phyloP scores from a whole-genome alignment of 2,888 invertebrate species.

The Formica aserva region DNA sequence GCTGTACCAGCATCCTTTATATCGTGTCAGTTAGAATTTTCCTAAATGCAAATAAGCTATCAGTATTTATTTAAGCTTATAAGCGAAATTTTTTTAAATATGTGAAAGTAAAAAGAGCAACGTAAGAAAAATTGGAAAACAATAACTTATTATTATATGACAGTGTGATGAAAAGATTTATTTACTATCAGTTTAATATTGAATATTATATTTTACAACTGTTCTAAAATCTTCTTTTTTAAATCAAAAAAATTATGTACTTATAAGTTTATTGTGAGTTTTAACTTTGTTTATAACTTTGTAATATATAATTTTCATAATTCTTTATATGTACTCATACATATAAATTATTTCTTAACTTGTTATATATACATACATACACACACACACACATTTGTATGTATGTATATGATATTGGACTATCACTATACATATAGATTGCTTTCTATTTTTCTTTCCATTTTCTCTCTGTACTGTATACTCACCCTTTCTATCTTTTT shows the following conservation, averaged over 20 bases:
- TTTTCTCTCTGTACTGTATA: slow-evolving; percentile 1
- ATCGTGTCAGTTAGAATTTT: slow-evolving; percentile 11
- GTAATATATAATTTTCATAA: neutral
- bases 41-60: neutral
- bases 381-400: neutral
- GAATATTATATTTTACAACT: slow-evolving; percentile 1
- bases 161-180: neutral
- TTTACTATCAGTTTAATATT: neutral
- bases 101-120: neutral
- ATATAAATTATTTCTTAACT: no score
- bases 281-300: no score
- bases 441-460: neutral
- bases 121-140: neutral
- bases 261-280: neutral
- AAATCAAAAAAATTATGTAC: neutral
- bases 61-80: neutral
- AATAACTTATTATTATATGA: neutral
- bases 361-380: neutral
- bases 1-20: neutral
- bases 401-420: neutral
- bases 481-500: neutral
- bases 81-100: neutral
- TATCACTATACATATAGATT: slow-evolving; percentile 2
- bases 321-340: neutral
- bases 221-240: neutral